Evolutionary conservation across 2,888 invertebrate genomes (phyloP).

Genomic region (Cynaeus angustus): DNA sequence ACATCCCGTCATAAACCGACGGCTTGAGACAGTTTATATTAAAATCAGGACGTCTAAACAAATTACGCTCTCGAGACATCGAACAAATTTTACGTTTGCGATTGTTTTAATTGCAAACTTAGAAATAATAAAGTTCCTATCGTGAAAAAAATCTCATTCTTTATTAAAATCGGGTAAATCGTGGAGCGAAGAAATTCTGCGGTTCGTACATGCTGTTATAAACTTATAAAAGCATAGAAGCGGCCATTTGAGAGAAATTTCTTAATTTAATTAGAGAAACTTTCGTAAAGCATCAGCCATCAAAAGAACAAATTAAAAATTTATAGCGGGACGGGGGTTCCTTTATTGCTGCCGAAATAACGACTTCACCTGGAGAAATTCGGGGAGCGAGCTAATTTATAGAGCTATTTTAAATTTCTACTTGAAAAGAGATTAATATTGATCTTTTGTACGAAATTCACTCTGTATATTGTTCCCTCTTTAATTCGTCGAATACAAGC

Average conservation of each 20-base stretch:
- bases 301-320: slow-evolving; percentile 37
- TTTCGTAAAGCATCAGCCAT: slow-evolving; percentile 23
- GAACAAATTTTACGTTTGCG: neutral
- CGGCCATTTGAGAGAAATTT: slow-evolving; percentile 18
- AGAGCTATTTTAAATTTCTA: no score
- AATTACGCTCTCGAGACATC: neutral
- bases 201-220: slow-evolving; percentile 8
- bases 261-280: slow-evolving; percentile 37
- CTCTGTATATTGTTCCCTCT: no score
- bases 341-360: slow-evolving; percentile 30
- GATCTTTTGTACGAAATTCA: no score
- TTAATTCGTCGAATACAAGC: no score
- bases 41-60: slow-evolving; percentile 1
- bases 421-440: no score
- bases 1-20: neutral
- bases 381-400: neutral
- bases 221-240: slow-evolving; percentile 11
- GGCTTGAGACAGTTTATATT: slow-evolving; percentile 2
- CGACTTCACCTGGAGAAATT: slow-evolving; percentile 23
- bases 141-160: slow-evolving; percentile 9
- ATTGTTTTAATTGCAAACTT: neutral
- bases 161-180: slow-evolving; percentile 17
- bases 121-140: neutral
- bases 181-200: neutral
- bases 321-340: slow-evolving; percentile 9